Evolutionary conservation across 2,113 vertebrate species (phyloP).

Genomic region (Eurypyga helias): DNA sequence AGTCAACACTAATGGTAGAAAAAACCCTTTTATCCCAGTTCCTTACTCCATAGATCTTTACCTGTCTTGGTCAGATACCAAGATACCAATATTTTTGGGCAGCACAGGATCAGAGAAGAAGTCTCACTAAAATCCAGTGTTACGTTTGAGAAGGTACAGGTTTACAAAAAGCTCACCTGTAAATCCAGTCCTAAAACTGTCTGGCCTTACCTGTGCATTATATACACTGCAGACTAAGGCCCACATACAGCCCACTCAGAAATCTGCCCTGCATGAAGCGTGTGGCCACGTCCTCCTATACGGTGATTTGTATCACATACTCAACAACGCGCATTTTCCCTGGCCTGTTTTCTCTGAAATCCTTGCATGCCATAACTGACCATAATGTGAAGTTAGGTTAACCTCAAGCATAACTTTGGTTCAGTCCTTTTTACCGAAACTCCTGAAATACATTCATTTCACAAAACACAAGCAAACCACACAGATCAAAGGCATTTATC

Average conservation of each 20-base stretch:
- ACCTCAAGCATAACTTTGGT: not conserved
- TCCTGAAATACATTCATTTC: not conserved
- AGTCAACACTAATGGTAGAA: not conserved
- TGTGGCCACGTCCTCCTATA: rapidly evolving
- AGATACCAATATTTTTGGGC: not conserved
- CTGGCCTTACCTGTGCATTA: not conserved
- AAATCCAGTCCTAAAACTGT: not conserved
- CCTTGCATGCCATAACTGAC: not conserved
- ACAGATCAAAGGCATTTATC: not conserved
- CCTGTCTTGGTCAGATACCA: not conserved
- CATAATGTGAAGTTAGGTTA: not conserved
- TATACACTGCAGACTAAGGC: not conserved
- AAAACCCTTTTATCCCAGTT: not conserved
- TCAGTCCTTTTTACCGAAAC: not conserved
- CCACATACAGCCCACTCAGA: not conserved
- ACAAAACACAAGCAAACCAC: not conserved
- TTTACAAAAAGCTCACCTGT: not conserved
- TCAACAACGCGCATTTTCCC: not conserved
- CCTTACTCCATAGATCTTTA: not conserved
- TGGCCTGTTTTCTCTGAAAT: not conserved
- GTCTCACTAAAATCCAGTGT: not conserved
- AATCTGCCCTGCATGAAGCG: not conserved
- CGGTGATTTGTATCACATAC: not conserved
- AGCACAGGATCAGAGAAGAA: not conserved
- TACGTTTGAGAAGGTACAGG: not conserved